Evolutionary conservation across 2,888 invertebrate genomes (phyloP).

Genomic region (Drosophila monieri): DNA sequence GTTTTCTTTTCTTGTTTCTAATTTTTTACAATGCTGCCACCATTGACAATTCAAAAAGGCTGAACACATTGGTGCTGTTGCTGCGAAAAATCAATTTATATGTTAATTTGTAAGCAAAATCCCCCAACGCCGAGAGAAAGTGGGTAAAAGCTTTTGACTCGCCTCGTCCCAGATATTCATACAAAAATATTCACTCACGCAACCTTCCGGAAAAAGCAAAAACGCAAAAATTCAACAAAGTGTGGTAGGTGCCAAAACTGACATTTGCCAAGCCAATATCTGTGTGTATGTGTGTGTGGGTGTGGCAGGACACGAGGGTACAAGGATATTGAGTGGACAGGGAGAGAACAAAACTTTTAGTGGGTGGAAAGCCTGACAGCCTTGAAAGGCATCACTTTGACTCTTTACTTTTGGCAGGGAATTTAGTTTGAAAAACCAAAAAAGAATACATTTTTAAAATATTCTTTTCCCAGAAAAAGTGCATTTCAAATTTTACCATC

Average conservation of each 20-base stretch:
- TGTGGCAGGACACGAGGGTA: not conserved
- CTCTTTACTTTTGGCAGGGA: not conserved
- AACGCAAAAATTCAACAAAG: conserved; percentile 38
- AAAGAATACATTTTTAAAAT: not conserved
- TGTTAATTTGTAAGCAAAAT: conserved; percentile 74
- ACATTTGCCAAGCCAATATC: conserved; percentile 59
- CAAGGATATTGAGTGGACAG: conserved; percentile 25
- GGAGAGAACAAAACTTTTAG: conserved; percentile 51
- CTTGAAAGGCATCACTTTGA: conserved; percentile 47
- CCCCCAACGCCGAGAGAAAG: conserved; percentile 36
- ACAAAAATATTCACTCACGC: conserved; percentile 59
- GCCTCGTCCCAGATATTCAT: conserved; percentile 31
- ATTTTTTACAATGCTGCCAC: conserved; percentile 21
- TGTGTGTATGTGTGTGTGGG: conserved; percentile 12
- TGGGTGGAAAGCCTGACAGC: conserved; percentile 63
- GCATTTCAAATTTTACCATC: too few relatives aligned
- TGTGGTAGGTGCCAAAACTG: conserved; percentile 70
- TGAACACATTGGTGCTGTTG: conserved; percentile 57
- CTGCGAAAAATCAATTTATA: conserved; percentile 75
- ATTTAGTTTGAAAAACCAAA: not conserved
- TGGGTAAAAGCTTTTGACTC: conserved; percentile 46
- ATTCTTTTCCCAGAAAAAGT: too few relatives aligned
- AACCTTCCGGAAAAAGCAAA: conserved; percentile 36
- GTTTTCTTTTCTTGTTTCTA: not conserved
- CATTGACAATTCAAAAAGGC: conserved; percentile 58